Conservation (phyloP, 1,140 invertebrate species). For the Pollicipes pollicipes region DNA sequence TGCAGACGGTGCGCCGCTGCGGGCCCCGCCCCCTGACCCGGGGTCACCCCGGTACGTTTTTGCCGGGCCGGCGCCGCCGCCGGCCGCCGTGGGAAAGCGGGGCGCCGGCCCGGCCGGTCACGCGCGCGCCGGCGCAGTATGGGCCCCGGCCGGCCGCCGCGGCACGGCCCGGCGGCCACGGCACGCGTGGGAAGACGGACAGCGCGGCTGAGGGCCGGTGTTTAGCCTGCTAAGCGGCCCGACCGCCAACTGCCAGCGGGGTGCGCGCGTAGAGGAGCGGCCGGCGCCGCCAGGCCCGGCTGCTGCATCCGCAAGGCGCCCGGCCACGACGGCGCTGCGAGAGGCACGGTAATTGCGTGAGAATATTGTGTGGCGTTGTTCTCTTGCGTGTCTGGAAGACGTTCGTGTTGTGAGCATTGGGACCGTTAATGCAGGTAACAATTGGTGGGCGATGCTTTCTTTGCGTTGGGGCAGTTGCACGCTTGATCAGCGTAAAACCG, state of each 20-base stretch:
- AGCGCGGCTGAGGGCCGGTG: not conserved
- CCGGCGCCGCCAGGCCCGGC: too few species aligned
- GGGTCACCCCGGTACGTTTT: not conserved
- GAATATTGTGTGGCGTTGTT: not conserved
- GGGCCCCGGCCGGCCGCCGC: too few species aligned
- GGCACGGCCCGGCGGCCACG: not conserved
- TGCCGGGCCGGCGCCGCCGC: not conserved
- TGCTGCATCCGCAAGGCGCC: too few species aligned
- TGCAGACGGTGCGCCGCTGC: not conserved
- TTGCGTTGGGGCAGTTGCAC: too few species aligned
- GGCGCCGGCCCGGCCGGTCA: not conserved
- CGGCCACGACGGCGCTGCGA: too few species aligned
- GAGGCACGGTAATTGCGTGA: not conserved
- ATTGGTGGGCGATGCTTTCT: too few species aligned
- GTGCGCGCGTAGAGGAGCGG: too few species aligned
- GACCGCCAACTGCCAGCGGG: not conserved
- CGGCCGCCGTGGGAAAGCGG: not conserved
- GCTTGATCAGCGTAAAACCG: too few species aligned
- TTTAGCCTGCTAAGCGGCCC: not conserved
- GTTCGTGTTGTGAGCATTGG: too few species aligned
- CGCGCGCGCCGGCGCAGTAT: not conserved
- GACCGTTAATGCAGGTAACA: too few species aligned
- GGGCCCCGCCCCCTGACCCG: not conserved
- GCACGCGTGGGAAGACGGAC: not conserved
- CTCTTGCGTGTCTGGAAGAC: not conserved